Evolutionary conservation across 2,113 vertebrate genomes (phyloP), one percentile per base, ranked within the genome.

Genomic region (Nothobranchius kuhntae): DNA sequence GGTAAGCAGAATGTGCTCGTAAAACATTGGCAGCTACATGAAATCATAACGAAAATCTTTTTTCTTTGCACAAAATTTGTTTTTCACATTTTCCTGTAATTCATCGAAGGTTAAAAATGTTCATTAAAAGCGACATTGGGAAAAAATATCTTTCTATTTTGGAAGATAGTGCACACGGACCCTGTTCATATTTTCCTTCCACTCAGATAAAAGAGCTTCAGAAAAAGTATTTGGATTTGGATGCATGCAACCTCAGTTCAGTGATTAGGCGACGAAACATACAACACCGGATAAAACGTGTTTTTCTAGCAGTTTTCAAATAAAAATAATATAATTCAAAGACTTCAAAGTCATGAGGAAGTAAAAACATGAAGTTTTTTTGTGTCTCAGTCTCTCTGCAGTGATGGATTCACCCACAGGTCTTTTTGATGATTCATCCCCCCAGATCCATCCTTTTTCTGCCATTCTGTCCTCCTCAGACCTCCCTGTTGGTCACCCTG

Each of bases 381-480:
- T 45, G 3, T 12, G 9, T 76, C 17, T 57, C 9, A 74, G 21
- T 72, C 13, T 77, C 65, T 71, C 13, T 26, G 1, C 81, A 87
- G 83, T 52, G 63, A 94, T 94, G 92, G 91, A 93, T 85, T 91
- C 91, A 62, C 81, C 88, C 50, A 72, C 82, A 30, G 90, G 92
- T 69, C 82, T 91, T 71, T 93, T 93, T 15, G 80, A 86, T 48
- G 89, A 90, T 64, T 86, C 89, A 48, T 59, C 81, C 36, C 68
- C 82, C 6, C 88, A 90, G 68, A 82, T 87, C 9, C 89, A 78
- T 0, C 65, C 76, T 0, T 93, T 91, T 24, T 73, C 82, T 46
- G 72, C 89, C 8, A 73, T 88, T 51, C 86, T 81, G 52, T 81
- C 82, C 74, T 82, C 89, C 0, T 21, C 89, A 10, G 88, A 87